Evolutionary conservation across 2,797 vertebrate species (phyloP), one percentile per base, ranked within the genome.

Genomic region (Scomberomorus guttatus): DNA sequence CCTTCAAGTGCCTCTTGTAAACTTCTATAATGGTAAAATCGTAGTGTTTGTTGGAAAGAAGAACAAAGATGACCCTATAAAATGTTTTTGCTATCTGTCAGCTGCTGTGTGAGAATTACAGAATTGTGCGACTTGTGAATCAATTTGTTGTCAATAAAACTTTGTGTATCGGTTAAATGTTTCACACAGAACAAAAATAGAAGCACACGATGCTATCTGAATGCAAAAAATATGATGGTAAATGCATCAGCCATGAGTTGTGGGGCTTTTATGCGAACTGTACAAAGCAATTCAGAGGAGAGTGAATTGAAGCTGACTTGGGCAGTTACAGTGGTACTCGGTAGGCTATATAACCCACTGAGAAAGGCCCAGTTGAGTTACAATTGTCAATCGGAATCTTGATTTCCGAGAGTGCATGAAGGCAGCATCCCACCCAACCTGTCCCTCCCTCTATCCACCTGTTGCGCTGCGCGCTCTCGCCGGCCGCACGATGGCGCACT

Each of bases 401-500:
- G 5, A 55, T 27, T 68, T 25, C 52, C 8, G 13, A 42, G 3
- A 10, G 58, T 6, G 3, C 22, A 2, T 75, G 71, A 81, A 80
- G 27, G 61, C 75, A 75, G 32, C 75, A 66, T 27, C 18, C 17
- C 15, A 20, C 18, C 17, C 18, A 20, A 51, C 48, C 72, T 54
- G 24, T 20, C 56, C 60, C 62, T 62, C 34, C 50, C 27, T 66
- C 63, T 24, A 42, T 88, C 59, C 90, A 95, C 92, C 91, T 95
- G 94, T 95, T 93, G 93, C 68, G 14, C 10, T 0, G 46, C 11
- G 52, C 39, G 32, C 75, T 14, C 12, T 25, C 10, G 4, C 52
- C 20, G 2, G 24, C 93, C 94, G 72, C 92, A 79, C 75, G 94
- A 63, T 92, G 93, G 91, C 93, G 92, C 86, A 11, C 84, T 84